These are phyloP conservation scores for Drosophila lacertosa DNA, from an alignment of 1,140 invertebrate genomes.

Conservation along the genomic window DNA sequence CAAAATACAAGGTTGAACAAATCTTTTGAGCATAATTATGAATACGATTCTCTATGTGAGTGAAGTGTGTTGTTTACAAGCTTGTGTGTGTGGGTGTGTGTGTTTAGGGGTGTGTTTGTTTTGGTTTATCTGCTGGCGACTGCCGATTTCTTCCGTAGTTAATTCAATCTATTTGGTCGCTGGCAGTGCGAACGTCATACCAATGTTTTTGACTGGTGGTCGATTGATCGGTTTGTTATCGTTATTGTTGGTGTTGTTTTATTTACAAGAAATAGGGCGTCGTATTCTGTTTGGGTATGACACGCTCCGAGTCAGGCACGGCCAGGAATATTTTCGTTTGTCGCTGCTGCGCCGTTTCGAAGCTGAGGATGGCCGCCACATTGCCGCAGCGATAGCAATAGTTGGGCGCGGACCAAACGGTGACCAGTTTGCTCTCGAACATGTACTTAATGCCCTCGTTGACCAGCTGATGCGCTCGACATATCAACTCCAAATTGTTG, in stretches of 20 bases:
- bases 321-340: conserved; percentile 96
- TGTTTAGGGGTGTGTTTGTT: neutral
- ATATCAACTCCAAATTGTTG: conserved; percentile 95
- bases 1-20: conserved; percentile 39
- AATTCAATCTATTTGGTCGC: conserved; percentile 21
- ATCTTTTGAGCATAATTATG: conserved; percentile 33
- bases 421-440: conserved; percentile 97
- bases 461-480: conserved; percentile 98
- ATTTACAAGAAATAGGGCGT: conserved; percentile 97
- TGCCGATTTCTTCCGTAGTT: conserved; percentile 8
- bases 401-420: conserved; percentile 98
- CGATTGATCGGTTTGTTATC: conserved; percentile 1
- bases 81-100: neutral
- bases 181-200: conserved; percentile 26
- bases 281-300: conserved; percentile 94
- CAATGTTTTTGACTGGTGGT: neutral
- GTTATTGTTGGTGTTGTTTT: conserved; percentile 1
- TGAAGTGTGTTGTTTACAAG: conserved; percentile 3
- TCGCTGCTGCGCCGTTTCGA: conserved; percentile 90
- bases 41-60: conserved; percentile 15
- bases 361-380: conserved; percentile 95
- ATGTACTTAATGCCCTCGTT: conserved; percentile 98
- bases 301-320: conserved; percentile 95
- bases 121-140: conserved; percentile 15
- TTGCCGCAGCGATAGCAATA: conserved; percentile 98